Evolutionary conservation across 2,113 vertebrate species (phyloP).

Genomic region (human (Homo sapiens)): GRCh38 chr1:42601501-42602000

Average conservation of each 20-base stretch:
- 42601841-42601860: not conserved
- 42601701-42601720: not conserved
- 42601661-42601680: not conserved
- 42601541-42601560: not conserved
- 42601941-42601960: not conserved
- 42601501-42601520: not conserved
- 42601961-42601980: not conserved
- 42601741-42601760: not conserved
- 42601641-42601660: not conserved
- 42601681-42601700: not conserved
- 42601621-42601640: not conserved
- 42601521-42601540: not conserved
- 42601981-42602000: not conserved
- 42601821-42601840: not conserved
- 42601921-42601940: not conserved
- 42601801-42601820: not conserved
- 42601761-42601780: not conserved
- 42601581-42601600: not conserved
- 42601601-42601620: not conserved
- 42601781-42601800: not conserved
- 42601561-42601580: not conserved
- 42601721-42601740: not conserved
- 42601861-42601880: not conserved
- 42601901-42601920: not conserved
- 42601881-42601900: not conserved